phyloP scores from a whole-genome alignment of 2,113 vertebrate genomes.

The Galeopterus variegatus region DNA sequence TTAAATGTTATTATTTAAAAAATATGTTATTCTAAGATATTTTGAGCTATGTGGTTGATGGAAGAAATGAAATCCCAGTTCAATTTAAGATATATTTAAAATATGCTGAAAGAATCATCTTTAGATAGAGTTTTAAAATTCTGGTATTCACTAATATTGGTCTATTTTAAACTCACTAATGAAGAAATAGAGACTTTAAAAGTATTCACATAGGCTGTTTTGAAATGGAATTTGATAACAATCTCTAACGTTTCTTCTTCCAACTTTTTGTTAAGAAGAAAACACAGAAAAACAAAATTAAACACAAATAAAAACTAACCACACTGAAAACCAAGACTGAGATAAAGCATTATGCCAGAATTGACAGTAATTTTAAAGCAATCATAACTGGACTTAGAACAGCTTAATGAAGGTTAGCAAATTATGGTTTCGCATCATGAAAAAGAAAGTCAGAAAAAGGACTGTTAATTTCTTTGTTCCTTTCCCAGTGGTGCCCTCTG shows the following conservation, averaged over 20 bases:
- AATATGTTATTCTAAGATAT: not conserved
- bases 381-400: not conserved
- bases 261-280: not conserved
- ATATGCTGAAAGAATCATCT: not conserved
- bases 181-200: conserved; percentile 6
- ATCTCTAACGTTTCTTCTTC: not conserved
- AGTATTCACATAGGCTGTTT: not conserved
- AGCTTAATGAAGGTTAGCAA: not conserved
- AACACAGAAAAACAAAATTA: not conserved
- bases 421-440: not conserved
- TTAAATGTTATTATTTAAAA: not conserved
- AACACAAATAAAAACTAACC: not conserved
- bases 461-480: not conserved
- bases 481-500: not conserved
- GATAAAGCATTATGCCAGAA: not conserved
- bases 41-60: not conserved
- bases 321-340: not conserved
- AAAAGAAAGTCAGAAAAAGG: not conserved
- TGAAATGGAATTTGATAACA: not conserved
- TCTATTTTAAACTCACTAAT: not conserved
- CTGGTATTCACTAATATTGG: not conserved
- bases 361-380: not conserved
- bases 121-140: not conserved
- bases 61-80: not conserved
- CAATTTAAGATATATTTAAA: conserved; percentile 6